phyloP scores from a whole-genome alignment of 2,797 vertebrate genomes.

The Vultur gryphus region DNA sequence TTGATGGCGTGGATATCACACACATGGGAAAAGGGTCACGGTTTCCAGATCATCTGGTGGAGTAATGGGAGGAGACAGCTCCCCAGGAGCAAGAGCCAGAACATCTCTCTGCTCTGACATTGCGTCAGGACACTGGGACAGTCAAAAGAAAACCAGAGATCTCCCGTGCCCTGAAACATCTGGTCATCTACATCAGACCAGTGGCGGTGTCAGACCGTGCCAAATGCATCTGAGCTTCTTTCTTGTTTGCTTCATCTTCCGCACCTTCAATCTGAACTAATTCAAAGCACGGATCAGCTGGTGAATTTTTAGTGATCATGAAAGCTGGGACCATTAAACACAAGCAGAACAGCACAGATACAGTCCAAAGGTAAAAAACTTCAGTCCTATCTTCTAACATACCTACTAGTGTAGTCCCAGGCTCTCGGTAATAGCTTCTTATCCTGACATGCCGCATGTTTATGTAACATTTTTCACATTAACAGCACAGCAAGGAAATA shows the following conservation, averaged over 20 bases:
- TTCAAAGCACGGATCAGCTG: background rate
- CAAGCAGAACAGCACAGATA: background rate
- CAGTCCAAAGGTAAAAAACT: background rate
- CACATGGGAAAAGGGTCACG: slow-evolving; percentile 21
- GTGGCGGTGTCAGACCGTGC: background rate
- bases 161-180: slow-evolving; percentile 16
- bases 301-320: background rate
- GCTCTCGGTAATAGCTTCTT: background rate
- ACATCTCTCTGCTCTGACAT: slow-evolving; percentile 13
- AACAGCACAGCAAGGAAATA: background rate
- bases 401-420: background rate
- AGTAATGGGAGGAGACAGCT: slow-evolving; percentile 52
- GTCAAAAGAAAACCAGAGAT: background rate
- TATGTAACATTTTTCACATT: background rate
- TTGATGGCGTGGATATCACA: background rate
- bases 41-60: slow-evolving; percentile 5
- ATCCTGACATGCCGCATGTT: background rate
- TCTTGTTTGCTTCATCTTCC: background rate
- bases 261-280: background rate
- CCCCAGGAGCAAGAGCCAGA: slow-evolving; percentile 32
- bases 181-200: background rate
- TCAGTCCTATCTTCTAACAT: background rate
- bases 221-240: background rate
- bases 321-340: background rate
- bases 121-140: background rate